Percentiles rank a stretch among this genome's conserved stretches.
These are phyloP conservation scores for Myodes glareolus DNA, from an alignment of 2,113 vertebrate species.

Conservation along the genomic window DNA sequence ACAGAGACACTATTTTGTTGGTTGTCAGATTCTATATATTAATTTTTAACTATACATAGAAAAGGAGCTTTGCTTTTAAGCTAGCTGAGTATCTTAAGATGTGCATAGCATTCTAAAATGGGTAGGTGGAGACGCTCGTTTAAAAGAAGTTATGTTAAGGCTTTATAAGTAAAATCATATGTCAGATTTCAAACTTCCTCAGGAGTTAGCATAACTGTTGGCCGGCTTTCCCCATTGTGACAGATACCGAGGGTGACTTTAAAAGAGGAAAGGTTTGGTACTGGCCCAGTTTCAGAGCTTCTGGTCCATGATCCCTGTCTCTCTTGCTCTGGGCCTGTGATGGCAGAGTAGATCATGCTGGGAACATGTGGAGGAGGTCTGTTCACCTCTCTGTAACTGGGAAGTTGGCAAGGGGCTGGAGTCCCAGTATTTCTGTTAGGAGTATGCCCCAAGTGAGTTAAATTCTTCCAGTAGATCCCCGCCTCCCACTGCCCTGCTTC, in stretches of 20 bases:
- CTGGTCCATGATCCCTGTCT: background rate
- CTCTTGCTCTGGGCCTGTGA: background rate
- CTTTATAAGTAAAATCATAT: constrained; percentile 19
- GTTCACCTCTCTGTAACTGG: background rate
- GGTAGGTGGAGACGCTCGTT: background rate
- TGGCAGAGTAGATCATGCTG: background rate
- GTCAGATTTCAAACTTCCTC: background rate
- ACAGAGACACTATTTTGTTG: background rate
- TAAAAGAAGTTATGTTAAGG: background rate
- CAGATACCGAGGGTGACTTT: background rate
- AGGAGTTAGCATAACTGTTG: background rate
- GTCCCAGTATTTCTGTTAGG: background rate
- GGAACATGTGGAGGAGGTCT: background rate
- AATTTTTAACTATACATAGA: background rate
- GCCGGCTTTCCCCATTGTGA: background rate
- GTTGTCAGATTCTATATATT: background rate
- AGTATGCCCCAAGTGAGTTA: background rate
- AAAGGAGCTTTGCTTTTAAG: background rate
- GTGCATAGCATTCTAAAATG: background rate
- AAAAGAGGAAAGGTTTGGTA: background rate
- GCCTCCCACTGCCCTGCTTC: no score
- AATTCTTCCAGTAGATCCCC: background rate
- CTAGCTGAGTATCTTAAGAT: background rate
- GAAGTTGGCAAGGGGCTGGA: background rate
- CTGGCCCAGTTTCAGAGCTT: background rate